These are phyloP conservation scores for Phalanger gymnotis DNA, from an alignment of 2,797 vertebrate genomes.

Conservation along the genomic window DNA sequence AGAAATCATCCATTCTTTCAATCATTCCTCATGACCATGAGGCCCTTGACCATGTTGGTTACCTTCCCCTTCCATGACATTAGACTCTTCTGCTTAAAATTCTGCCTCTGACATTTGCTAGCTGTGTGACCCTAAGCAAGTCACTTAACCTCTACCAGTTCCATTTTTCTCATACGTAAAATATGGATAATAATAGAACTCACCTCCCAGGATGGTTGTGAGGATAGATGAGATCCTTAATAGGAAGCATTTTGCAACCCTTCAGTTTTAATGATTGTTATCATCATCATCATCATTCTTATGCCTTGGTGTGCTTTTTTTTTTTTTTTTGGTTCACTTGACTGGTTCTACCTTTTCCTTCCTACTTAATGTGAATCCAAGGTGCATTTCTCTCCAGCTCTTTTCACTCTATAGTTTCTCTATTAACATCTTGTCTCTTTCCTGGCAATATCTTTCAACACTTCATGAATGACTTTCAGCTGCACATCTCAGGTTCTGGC, in stretches of 20 bases:
- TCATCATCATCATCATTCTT: background rate
- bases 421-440: background rate
- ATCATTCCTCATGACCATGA: background rate
- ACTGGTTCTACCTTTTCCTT: background rate
- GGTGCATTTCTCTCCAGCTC: background rate
- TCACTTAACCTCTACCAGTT: background rate
- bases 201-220: background rate
- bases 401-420: background rate
- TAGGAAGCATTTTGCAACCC: background rate
- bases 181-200: background rate
- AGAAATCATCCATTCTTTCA: background rate
- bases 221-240: background rate
- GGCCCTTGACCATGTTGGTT: background rate
- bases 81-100: background rate
- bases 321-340: background rate
- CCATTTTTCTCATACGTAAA: background rate
- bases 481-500: background rate
- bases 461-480: background rate
- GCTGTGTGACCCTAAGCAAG: background rate
- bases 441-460: background rate
- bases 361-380: background rate
- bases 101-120: background rate
- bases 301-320: background rate
- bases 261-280: background rate
- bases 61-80: background rate